Base-by-base conservation (phyloP, 2,888 invertebrate species). In the Drosophila differens region DNA sequence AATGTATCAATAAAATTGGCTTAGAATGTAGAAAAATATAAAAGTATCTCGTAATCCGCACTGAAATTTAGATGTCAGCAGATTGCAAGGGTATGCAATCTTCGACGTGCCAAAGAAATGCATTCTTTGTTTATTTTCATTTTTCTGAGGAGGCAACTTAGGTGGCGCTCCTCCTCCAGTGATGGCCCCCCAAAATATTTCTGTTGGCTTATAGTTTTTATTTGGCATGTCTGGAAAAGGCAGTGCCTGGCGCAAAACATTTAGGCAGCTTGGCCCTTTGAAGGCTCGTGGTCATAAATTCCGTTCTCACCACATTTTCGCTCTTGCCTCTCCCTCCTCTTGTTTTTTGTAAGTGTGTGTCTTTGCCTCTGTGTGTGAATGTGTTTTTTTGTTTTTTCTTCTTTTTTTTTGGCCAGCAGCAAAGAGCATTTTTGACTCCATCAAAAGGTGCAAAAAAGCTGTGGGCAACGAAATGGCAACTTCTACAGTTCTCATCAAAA, bases 231-330 rank as follows among this genome's bases (percentile, higher is more conserved):
- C 81, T 67, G 70, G 76, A 47, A 62, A 52, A 63, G 75, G 66
- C 64, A 39, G 54, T 51, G 72, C 65, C 78, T 65, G 72, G 68
- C 65, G 69, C 76, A 80, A 80, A 79, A 72, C 81, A 79, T 79
- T 79, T 80, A 76, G 79, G 79, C 85, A 78, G 77, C 81, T 74
- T 82, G 90, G 91, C 78, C 91, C 91, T 89, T 88, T 82, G 83
- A 82, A 81, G 87, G 87, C 88, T 85, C 83, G 77, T 81, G 91
- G 88, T 90, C 81, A 91, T 91, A 91, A 91, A 91, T 91, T 91
- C 87, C 85, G 72, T 91, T 89, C 90, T 85, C 91, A 84, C 91
- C 91, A 90, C 91, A 91, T 84, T 91, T 85, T 70, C 82, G 57
- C 70, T 57, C 59, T 22, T 28, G 28, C 35, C 44, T 22, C 47